phyloP scores from a whole-genome alignment of 2,797 vertebrate species.

The Megaceryle alcyon region DNA sequence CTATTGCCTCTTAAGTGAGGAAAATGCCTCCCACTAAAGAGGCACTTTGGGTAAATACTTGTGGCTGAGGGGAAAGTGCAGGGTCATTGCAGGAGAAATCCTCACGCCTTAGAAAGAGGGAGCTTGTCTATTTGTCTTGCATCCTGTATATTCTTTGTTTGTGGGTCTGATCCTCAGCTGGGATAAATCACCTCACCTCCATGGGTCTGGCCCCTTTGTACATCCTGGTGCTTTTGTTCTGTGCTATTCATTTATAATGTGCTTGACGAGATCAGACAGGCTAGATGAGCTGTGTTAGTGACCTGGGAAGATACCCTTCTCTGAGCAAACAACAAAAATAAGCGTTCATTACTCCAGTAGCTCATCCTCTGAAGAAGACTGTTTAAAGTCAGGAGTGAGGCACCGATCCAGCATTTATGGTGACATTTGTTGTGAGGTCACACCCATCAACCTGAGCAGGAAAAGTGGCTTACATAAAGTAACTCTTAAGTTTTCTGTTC shows the following conservation, averaged over 20 bases:
- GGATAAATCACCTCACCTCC: background rate
- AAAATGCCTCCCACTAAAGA: background rate
- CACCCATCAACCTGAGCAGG: background rate
- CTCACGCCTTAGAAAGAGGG: background rate
- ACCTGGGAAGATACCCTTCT: background rate
- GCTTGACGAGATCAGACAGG: background rate
- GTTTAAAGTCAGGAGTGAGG: background rate
- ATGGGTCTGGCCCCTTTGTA: background rate
- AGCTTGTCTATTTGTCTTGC: background rate
- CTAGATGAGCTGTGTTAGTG: background rate
- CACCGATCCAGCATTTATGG: accelerated
- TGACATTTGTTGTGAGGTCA: background rate
- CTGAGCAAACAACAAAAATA: background rate
- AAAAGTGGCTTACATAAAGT: background rate
- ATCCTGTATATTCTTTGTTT: accelerated
- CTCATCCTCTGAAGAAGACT: background rate
- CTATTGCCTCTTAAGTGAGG: background rate
- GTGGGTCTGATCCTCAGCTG: background rate
- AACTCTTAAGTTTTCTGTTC: background rate
- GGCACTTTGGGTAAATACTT: background rate
- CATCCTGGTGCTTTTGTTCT: background rate
- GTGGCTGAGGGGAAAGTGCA: background rate
- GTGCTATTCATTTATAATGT: background rate
- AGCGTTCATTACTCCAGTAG: background rate
- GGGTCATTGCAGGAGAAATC: background rate